Base-by-base conservation (phyloP, 2,113 vertebrate species). In the Hoplias malabaricus region DNA sequence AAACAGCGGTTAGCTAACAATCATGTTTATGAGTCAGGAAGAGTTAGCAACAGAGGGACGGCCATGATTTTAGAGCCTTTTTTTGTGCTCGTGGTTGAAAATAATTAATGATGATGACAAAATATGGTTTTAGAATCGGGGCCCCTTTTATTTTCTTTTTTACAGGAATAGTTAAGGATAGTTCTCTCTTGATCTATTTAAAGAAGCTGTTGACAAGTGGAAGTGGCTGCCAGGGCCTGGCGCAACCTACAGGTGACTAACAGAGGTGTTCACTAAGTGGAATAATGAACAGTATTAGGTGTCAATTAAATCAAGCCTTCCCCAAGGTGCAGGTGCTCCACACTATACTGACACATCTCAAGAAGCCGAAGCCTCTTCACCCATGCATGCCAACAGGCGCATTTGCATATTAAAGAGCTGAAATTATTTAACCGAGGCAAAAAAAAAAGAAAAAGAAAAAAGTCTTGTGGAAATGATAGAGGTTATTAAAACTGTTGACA, bases 401-500 rank as follows among this genome's bases (percentile, higher is more conserved):
- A 96, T 98, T 98, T 98, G 95, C 95, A 96, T 94, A 94, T 97
- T 96, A 97, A 98, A 97, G 96, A 97, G 94, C 93, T 94, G 89
- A 94, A 97, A 97, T 98, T 95, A 97, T 98, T 98, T 96, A 97
- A 98, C 96, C 93, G 94, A 95, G 94, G 93, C 93, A 94, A 96
- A 89, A 82, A 82, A 79, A 71, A 72, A 72, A 79, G 71, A 27
- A 62, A 13, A 80, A 95, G 71, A 27, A 62, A 13, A 80, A 95
- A 95, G 93, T 95, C 93, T 95, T 94, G 92, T 94, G 94, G 93
- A 98, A 96, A 97, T 94, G 95, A 96, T 95, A 91, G 95, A 96
- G 96, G 96, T 98, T 98, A 98, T 99, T 98, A 96, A 98, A 98
- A 97, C 93, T 95, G 96, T 98, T 96, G 96, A 98, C 95, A 96